These are phyloP conservation scores for Dicentrarchus labrax DNA, from an alignment of 2,113 vertebrate species.

Conservation along the genomic window DNA sequence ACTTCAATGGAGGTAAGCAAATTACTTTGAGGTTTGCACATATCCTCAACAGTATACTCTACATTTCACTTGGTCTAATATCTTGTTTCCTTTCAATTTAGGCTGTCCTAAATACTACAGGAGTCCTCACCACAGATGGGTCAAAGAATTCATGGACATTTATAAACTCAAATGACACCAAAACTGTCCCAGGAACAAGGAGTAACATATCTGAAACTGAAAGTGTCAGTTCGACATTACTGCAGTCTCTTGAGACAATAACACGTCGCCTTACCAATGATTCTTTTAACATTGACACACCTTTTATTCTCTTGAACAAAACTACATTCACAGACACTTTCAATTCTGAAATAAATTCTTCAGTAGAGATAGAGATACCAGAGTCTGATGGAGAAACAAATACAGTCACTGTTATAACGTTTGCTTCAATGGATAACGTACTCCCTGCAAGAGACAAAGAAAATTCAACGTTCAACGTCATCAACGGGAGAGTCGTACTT, in stretches of 20 bases:
- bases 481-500: slow-evolving; percentile 84
- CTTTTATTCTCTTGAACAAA: slow-evolving; percentile 52
- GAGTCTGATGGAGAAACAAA: background rate
- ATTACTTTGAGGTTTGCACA: rapidly evolving
- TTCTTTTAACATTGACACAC: slow-evolving; percentile 36
- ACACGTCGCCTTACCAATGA: background rate
- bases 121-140: slow-evolving; percentile 41
- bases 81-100: slow-evolving; percentile 28
- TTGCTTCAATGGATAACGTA: slow-evolving; percentile 74
- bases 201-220: rapidly evolving
- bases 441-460: slow-evolving; percentile 59
- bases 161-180: slow-evolving; percentile 17
- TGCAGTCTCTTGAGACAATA: slow-evolving; percentile 39
- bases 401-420: slow-evolving; percentile 59
- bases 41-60: background rate
- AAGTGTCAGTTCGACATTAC: slow-evolving; percentile 47
- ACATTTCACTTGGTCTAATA: background rate
- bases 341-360: slow-evolving; percentile 32
- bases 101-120: slow-evolving; percentile 50
- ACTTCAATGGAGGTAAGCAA: slow-evolving; percentile 40
- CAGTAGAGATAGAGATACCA: slow-evolving; percentile 59
- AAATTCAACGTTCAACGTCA: slow-evolving; percentile 5
- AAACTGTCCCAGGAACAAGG: rapidly evolving
- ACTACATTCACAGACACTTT: slow-evolving; percentile 51
- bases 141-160: slow-evolving; percentile 26